Evolutionary conservation across 2,113 vertebrate genomes (phyloP).

Genomic region (Aramus guarauna): DNA sequence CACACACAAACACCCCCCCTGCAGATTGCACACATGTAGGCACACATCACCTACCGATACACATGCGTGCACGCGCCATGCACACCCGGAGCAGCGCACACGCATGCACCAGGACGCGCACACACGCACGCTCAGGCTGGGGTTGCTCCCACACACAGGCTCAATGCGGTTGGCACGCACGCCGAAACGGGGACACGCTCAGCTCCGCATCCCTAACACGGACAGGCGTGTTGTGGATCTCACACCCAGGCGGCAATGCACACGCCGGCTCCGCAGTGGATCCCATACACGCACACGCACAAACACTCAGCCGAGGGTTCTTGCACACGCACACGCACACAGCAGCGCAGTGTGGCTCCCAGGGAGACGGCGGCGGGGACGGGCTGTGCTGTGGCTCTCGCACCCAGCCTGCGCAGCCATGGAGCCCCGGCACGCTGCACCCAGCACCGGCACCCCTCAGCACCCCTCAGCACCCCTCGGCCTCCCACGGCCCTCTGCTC

Average conservation of each 20-base stretch:
- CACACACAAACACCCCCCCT: no score
- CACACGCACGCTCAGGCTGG: neutral
- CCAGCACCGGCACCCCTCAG: neutral
- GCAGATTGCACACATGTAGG: neutral
- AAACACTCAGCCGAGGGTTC: neutral
- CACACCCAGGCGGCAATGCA: neutral
- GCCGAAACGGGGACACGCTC: neutral
- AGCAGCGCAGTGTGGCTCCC: neutral
- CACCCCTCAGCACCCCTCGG: neutral
- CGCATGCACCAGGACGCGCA: neutral
- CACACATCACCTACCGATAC: neutral
- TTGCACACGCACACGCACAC: neutral
- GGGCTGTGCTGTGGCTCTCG: neutral
- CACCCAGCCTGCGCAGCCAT: neutral
- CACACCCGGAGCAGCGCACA: neutral
- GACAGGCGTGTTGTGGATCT: neutral
- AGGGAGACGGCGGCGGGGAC: neutral
- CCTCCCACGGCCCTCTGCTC: neutral
- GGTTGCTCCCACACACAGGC: neutral
- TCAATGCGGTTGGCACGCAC: neutral
- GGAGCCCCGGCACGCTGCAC: neutral
- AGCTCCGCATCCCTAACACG: neutral
- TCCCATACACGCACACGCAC: neutral
- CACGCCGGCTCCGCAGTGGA: neutral
- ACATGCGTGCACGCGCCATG: neutral